These are phyloP conservation scores for Hemibagrus wyckioides DNA, from an alignment of 2,113 vertebrate genomes.

Conservation along the genomic window DNA sequence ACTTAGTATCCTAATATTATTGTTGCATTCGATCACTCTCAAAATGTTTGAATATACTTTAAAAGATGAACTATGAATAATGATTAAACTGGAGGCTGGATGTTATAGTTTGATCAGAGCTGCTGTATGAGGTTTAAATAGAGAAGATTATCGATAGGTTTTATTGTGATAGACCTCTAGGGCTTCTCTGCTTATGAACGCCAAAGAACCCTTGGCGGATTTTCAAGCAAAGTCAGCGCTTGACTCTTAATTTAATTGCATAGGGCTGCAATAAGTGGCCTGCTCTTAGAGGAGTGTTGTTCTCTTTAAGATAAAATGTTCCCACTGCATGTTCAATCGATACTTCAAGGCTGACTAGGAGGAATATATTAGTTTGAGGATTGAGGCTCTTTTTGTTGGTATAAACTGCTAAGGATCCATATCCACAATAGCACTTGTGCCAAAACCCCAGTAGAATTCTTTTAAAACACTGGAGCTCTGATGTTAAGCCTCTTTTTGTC, in stretches of 20 bases:
- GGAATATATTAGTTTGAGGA: slow-evolving; percentile 9
- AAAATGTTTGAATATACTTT: neutral
- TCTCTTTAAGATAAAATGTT: neutral
- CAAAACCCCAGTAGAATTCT: slow-evolving; percentile 21
- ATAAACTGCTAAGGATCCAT: slow-evolving; percentile 18
- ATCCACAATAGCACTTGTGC: slow-evolving; percentile 16
- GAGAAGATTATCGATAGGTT: slow-evolving; percentile 1
- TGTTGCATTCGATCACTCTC: neutral
- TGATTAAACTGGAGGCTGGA: neutral
- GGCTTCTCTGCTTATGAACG: neutral
- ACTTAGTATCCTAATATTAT: neutral
- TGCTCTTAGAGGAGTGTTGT: neutral
- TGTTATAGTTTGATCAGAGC: neutral
- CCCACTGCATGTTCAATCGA: neutral
- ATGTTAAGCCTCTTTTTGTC: neutral
- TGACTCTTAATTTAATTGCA: neutral
- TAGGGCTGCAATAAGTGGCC: slow-evolving; percentile 7
- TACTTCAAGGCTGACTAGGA: neutral
- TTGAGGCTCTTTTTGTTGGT: neutral
- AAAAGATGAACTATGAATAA: neutral
- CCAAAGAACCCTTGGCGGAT: neutral
- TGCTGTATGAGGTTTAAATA: slow-evolving; percentile 29
- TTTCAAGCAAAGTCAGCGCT: slow-evolving; percentile 3
- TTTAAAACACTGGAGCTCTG: slow-evolving; percentile 21
- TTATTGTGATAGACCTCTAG: neutral